These are phyloP conservation scores for Monopterus albus DNA, from an alignment of 2,113 vertebrate genomes.

Conservation along the genomic window DNA sequence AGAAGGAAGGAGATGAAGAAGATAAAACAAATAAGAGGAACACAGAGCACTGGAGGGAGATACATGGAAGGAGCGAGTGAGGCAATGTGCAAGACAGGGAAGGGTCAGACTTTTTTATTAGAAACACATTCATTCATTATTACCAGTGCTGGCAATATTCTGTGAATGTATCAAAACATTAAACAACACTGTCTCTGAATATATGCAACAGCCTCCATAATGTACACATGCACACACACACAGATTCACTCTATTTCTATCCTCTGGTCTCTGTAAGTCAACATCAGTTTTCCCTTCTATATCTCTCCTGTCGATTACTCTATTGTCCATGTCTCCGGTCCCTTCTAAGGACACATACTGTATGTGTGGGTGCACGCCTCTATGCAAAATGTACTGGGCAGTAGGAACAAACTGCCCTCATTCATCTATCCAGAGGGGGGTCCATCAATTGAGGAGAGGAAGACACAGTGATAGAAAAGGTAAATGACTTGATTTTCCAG, in stretches of 20 bases:
- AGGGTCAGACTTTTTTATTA: conserved; percentile 18
- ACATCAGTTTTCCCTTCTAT: conserved; percentile 24
- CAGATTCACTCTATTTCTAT: conserved; percentile 22
- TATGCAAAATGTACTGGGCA: conserved; percentile 58
- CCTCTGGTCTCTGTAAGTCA: background rate
- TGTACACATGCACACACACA: no score
- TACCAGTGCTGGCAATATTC: background rate
- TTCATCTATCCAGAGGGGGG: conserved; percentile 69
- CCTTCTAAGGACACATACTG: conserved; percentile 23
- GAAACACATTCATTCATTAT: conserved; percentile 6
- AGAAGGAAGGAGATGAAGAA: conserved; percentile 27
- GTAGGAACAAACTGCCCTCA: conserved; percentile 64
- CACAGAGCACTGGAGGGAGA: conserved; percentile 16
- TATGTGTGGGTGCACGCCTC: conserved; percentile 15
- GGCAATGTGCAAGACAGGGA: conserved; percentile 7
- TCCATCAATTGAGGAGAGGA: conserved; percentile 50
- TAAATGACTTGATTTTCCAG: conserved; percentile 48
- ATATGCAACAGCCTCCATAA: no score
- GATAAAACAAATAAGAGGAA: conserved; percentile 16
- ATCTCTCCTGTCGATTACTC: conserved; percentile 12
- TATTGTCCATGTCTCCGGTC: conserved; percentile 19
- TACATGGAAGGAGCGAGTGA: conserved; percentile 5
- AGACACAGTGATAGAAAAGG: conserved; percentile 33
- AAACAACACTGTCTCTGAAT: no score
- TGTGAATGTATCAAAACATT: conserved; percentile 10